A percentile compares a stretch with the other conserved stretches of the same genome.
phyloP scores from a whole-genome alignment of 2,888 invertebrate species.

The Psococerastis gibbosa region DNA sequence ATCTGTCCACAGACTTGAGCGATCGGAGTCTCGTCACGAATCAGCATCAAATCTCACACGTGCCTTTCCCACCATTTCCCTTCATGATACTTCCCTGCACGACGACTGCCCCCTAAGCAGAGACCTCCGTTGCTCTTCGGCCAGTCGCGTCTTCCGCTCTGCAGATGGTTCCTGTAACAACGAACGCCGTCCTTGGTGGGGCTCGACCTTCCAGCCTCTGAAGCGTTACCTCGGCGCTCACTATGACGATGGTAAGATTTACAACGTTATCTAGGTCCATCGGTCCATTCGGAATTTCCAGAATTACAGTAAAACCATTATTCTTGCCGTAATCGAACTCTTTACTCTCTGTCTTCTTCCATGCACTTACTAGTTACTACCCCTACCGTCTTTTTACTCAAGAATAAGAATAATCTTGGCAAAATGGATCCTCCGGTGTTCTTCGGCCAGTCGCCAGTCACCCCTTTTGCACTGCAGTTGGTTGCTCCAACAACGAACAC shows the following conservation, averaged over 20 bases:
- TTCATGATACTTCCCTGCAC: conserved; percentile 4
- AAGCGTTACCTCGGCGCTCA: conserved; percentile 52
- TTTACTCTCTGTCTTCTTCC: too few species aligned
- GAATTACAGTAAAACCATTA: too few species aligned
- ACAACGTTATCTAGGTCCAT: too few species aligned
- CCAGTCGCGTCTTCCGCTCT: conserved; percentile 29
- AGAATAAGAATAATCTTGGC: too few species aligned
- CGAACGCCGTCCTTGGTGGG: conserved; percentile 33
- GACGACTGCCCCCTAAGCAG: conserved; percentile 6
- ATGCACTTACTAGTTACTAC: too few species aligned
- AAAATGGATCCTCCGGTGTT: too few species aligned
- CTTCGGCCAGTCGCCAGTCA: too few species aligned
- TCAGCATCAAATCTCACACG: conserved; percentile 1
- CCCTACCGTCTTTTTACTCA: too few species aligned
- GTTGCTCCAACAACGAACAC: too few species aligned
- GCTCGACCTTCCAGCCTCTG: conserved; percentile 19
- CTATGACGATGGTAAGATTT: conserved; percentile 61
- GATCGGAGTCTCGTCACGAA: conserved; percentile 2
- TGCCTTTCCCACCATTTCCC: conserved; percentile 3
- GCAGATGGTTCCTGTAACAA: conserved; percentile 47
- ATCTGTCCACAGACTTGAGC: neutral
- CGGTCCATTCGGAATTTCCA: too few species aligned
- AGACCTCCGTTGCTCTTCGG: neutral
- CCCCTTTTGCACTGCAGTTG: too few species aligned
- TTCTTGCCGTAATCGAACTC: too few species aligned